Evolutionary conservation across 2,797 vertebrate genomes (phyloP).

Genomic region (Cuculus canorus): DNA sequence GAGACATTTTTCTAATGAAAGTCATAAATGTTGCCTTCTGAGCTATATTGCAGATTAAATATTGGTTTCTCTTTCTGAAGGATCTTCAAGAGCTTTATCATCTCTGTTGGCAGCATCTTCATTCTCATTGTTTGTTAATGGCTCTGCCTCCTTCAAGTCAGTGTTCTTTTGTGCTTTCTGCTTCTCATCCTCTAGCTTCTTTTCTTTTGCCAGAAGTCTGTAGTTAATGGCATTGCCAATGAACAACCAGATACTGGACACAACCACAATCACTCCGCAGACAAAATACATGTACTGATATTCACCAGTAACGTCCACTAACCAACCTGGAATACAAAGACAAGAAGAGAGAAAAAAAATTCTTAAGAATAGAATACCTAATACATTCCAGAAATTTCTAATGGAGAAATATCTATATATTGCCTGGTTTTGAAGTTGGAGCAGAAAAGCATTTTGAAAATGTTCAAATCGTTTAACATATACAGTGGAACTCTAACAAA

Average conservation of each 20-base stretch:
- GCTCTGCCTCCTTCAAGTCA: slow-evolving; percentile 75
- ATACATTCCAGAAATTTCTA: neutral
- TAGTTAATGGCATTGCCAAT: slow-evolving; percentile 96
- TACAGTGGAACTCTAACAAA: neutral
- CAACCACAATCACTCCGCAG: slow-evolving; percentile 87
- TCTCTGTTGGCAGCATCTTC: slow-evolving; percentile 70
- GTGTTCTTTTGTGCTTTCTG: slow-evolving; percentile 71
- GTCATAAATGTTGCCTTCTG: slow-evolving; percentile 54
- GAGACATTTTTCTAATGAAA: slow-evolving; percentile 54
- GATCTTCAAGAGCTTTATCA: slow-evolving; percentile 62
- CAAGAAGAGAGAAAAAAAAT: neutral
- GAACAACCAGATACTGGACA: slow-evolving; percentile 91
- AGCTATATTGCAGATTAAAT: slow-evolving; percentile 78
- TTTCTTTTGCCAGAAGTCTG: slow-evolving; percentile 88
- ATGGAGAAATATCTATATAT: neutral
- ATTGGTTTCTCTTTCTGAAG: slow-evolving; percentile 92
- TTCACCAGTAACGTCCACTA: slow-evolving; percentile 91
- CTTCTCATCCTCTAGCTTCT: slow-evolving; percentile 77
- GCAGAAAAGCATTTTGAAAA: neutral
- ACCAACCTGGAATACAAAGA: slow-evolving; percentile 85
- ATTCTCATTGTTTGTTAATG: slow-evolving; percentile 65
- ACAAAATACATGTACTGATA: slow-evolving; percentile 94
- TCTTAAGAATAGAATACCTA: neutral
- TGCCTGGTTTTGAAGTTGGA: neutral
- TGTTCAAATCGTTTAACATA: neutral